Evolutionary conservation across 2,888 invertebrate species (phyloP).

Genomic region (Julus scandinavius): DNA sequence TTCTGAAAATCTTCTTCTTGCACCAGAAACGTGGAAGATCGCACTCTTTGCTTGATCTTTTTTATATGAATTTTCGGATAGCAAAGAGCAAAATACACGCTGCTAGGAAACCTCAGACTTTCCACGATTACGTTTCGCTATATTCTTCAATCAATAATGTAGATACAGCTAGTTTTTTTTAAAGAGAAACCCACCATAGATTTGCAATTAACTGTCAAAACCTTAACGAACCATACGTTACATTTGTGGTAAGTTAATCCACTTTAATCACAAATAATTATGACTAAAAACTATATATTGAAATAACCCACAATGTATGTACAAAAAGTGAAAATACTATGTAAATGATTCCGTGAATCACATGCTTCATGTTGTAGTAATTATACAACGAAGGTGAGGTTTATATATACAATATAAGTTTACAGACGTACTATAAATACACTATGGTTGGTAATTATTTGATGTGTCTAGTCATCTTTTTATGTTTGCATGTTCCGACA

Average conservation of each 20-base stretch:
- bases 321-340: background rate
- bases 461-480: no score
- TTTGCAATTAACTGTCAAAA: constrained; percentile 14
- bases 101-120: constrained; percentile 26
- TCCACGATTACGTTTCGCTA: background rate
- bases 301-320: no score
- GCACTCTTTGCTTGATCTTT: constrained; percentile 4
- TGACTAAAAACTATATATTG: background rate
- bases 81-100: constrained; percentile 3
- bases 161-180: background rate
- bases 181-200: background rate
- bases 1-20: constrained; percentile 4
- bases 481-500: no score
- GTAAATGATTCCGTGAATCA: background rate
- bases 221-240: background rate
- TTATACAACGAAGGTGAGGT: no score
- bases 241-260: no score
- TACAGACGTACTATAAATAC: no score
- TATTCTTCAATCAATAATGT: constrained; percentile 21
- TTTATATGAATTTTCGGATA: background rate
- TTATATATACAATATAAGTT: no score
- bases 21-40: background rate
- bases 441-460: no score
- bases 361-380: background rate
- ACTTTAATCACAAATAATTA: background rate